phyloP scores from a whole-genome alignment of 1,140 invertebrate genomes.

The Bathynomus jamesi region DNA sequence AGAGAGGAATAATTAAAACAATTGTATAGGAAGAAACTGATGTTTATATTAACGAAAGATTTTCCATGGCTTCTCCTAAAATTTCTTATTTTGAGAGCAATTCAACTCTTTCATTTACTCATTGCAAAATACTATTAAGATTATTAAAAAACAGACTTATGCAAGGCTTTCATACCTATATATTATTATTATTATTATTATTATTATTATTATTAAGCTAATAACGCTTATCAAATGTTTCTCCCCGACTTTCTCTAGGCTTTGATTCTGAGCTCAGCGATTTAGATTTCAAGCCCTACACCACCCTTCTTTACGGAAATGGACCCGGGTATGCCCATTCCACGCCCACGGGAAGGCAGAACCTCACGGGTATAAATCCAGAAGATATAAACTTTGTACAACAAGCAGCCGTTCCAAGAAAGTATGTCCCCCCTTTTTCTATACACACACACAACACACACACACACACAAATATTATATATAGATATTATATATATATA shows the following conservation, averaged over 20 bases:
- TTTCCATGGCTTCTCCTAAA: too few relatives aligned
- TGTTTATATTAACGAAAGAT: too few relatives aligned
- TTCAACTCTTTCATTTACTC: too few relatives aligned
- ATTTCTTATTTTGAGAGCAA: too few relatives aligned
- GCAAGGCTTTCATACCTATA: too few relatives aligned
- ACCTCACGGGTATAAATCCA: slow-evolving; percentile 32
- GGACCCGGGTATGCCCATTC: slow-evolving; percentile 36
- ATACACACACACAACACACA: not conserved
- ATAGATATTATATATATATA: not conserved
- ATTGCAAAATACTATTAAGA: too few relatives aligned
- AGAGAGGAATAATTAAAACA: too few relatives aligned
- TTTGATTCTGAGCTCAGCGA: slow-evolving; percentile 31
- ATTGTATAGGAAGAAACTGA: too few relatives aligned
- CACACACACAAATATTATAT: not conserved
- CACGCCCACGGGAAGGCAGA: slow-evolving; percentile 31
- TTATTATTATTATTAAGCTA: not conserved
- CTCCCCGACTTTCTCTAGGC: too few relatives aligned
- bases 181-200: not conserved
- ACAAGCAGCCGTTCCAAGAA: slow-evolving; percentile 54
- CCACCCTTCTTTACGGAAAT: slow-evolving; percentile 37
- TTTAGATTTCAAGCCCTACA: slow-evolving; percentile 35
- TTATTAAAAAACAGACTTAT: too few relatives aligned
- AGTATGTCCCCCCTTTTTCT: slow-evolving; percentile 12
- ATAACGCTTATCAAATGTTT: not conserved
- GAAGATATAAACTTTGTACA: slow-evolving; percentile 60